Evolutionary conservation across 2,113 vertebrate species (phyloP).

Genomic region (Psettodes erumei): DNA sequence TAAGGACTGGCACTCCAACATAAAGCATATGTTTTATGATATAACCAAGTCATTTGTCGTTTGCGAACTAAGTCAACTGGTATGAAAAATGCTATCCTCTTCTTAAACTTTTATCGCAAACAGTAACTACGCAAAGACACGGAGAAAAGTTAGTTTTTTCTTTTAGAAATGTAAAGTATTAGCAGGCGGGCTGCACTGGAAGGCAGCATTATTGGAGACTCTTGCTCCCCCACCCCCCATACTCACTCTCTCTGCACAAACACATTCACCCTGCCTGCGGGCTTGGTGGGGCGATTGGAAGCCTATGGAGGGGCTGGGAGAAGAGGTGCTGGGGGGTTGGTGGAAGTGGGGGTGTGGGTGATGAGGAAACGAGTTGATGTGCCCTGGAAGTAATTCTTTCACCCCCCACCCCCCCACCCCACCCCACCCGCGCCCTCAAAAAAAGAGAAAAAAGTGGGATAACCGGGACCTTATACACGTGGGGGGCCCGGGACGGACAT

Average conservation of each 20-base stretch:
- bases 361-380: constrained; percentile 82
- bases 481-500: constrained; percentile 34
- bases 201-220: constrained; percentile 70
- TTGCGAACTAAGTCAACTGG: background rate
- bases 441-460: constrained; percentile 67
- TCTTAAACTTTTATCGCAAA: background rate
- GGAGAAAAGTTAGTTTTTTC: background rate
- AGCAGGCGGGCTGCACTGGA: constrained; percentile 41
- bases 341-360: constrained; percentile 31
- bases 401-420: constrained; percentile 28
- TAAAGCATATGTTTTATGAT: background rate
- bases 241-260: constrained; percentile 63
- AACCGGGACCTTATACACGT: constrained; percentile 67
- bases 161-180: background rate
- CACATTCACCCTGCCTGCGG: constrained; percentile 60
- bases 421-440: background rate
- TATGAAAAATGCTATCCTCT: background rate
- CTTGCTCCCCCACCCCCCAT: constrained; percentile 49
- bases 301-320: constrained; percentile 27
- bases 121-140: background rate
- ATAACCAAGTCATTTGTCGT: background rate
- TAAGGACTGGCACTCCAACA: background rate
- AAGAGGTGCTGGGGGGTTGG: constrained; percentile 44
- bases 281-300: constrained; percentile 20
- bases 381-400: constrained; percentile 86